These are phyloP conservation scores for Copsychus sechellarum DNA, from an alignment of 2,113 vertebrate genomes.

Conservation along the genomic window DNA sequence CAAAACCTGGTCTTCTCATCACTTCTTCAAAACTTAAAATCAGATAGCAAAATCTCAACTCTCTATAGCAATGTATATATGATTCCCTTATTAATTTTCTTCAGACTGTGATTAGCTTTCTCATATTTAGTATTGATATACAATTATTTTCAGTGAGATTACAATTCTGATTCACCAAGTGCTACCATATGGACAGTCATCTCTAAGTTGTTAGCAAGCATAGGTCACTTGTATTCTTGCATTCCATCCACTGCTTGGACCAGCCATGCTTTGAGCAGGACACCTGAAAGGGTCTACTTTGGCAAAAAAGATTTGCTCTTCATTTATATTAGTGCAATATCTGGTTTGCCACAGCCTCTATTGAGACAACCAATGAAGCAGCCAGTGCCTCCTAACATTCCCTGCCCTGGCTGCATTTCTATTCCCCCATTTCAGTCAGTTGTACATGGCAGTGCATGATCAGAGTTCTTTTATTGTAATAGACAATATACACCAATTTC, in stretches of 20 bases:
- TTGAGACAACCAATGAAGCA: fast-evolving
- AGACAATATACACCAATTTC: background rate
- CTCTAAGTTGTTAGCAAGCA: fast-evolving
- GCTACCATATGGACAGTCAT: background rate
- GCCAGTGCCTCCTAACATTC: background rate
- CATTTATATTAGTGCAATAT: background rate
- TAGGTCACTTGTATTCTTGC: background rate
- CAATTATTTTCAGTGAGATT: background rate
- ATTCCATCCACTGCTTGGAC: background rate
- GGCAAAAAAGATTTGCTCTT: background rate
- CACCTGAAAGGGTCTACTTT: background rate
- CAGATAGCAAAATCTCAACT: background rate
- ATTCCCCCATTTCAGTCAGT: background rate
- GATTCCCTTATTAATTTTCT: background rate
- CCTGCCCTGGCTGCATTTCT: background rate
- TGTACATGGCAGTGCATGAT: background rate
- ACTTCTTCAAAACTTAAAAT: background rate
- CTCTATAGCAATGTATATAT: background rate
- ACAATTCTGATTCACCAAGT: background rate
- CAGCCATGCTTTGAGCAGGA: background rate
- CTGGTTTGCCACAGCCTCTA: background rate
- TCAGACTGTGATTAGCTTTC: background rate
- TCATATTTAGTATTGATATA: background rate
- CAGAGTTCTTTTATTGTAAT: background rate
- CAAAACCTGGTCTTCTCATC: background rate